Evolutionary conservation across 2,888 invertebrate species (phyloP), one percentile per base, ranked within the genome.

Genomic region (Heliconius ethilla): DNA sequence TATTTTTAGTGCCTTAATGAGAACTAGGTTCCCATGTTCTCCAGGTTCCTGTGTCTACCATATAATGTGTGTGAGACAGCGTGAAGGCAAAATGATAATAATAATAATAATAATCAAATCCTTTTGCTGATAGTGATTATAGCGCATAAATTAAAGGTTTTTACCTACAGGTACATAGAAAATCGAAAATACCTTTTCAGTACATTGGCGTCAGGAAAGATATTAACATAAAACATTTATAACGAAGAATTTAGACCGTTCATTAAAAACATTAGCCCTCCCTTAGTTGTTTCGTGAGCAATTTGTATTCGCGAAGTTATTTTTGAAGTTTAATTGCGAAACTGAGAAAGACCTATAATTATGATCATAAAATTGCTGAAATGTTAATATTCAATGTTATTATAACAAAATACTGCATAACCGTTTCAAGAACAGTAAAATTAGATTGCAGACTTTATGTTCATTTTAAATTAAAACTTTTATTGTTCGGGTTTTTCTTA

Each of bases 191-290:
- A 33, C 33, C 5, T 29, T 59, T 62, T 27, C 29, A n/a, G 18
- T 62, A 63, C 33, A 37, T 40, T 40, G 25, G 29, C 55, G 70
- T 59, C 62, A 55, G 67, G 29, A 66, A 66, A 67, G 29, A 67
- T 67, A 67, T 37, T 40, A 75, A 55, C 74, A 37, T 40, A 69
- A 74, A 69, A 69, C 69, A 69, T 51, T 81, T 82, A 85, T 88
- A 88, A 89, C 86, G 87, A 87, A 88, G 84, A 84, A 86, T 87
- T 88, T 84, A 87, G 87, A 88, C 86, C 85, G 86, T 83, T 84
- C 83, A 85, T 85, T 85, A 81, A 83, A 85, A 87, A 87, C 89
- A 89, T 89, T 89, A 89, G 87, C 86, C 85, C 86, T 76, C 85
- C 86, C 83, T 81, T 84, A 84, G 86, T 85, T 87, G 85, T 87